Evolutionary conservation across 1,140 invertebrate species (phyloP).

Genomic region (Chironomus tepperi): DNA sequence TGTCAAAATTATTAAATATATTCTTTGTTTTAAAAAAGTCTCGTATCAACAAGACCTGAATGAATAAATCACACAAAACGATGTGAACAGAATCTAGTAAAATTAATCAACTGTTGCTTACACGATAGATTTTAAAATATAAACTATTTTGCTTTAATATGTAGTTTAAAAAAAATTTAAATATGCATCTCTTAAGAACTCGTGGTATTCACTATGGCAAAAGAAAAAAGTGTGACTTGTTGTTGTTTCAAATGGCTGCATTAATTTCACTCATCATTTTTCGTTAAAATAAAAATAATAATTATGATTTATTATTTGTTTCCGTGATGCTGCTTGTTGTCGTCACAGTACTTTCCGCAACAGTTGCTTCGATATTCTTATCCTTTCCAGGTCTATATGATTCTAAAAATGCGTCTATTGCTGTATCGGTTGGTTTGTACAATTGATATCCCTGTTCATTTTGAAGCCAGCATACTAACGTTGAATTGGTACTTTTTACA

Average conservation of each 20-base stretch:
- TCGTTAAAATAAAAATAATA: neutral
- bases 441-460: slow-evolving; percentile 77
- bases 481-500: slow-evolving; percentile 73
- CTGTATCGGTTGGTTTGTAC: slow-evolving; percentile 85
- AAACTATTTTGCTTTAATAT: too few species aligned
- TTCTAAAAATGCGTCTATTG: slow-evolving; percentile 76
- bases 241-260: neutral
- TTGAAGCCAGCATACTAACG: slow-evolving; percentile 87
- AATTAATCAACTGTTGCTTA: neutral
- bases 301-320: neutral
- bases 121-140: too few species aligned
- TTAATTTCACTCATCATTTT: neutral
- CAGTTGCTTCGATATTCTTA: slow-evolving; percentile 55
- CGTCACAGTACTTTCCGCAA: slow-evolving; percentile 26
- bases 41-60: neutral
- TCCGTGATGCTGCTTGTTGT: neutral
- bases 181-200: too few species aligned
- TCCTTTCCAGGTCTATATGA: slow-evolving; percentile 73
- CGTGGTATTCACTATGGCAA: neutral
- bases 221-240: neutral
- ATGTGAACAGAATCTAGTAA: slow-evolving; percentile 2
- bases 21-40: neutral
- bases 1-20: neutral
- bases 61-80: neutral
- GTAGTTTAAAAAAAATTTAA: neutral